phyloP scores from a whole-genome alignment of 2,888 invertebrate species.

The Lasioglossum calceatum region DNA sequence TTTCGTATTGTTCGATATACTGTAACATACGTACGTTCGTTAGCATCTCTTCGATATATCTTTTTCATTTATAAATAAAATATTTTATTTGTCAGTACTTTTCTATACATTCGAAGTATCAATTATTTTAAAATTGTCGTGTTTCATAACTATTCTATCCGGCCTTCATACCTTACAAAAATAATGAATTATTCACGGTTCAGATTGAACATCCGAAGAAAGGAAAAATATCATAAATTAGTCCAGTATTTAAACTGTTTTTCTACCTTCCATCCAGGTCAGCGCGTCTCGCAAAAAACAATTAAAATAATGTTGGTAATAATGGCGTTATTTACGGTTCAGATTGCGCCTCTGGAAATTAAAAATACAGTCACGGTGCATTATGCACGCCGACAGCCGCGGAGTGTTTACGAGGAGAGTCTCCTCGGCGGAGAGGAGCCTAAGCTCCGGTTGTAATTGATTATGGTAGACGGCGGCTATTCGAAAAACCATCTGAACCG shows the following conservation, averaged over 20 bases:
- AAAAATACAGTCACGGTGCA: conserved; percentile 24
- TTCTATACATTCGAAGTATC: too few relatives aligned
- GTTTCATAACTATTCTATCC: too few relatives aligned
- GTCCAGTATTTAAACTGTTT: neutral
- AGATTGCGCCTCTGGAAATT: neutral
- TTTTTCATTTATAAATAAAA: neutral
- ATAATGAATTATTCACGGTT: neutral
- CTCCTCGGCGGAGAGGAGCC: neutral
- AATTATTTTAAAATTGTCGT: too few relatives aligned
- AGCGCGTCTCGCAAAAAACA: neutral
- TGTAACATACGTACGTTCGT: too few relatives aligned
- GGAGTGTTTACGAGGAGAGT: neutral
- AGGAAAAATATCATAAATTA: neutral
- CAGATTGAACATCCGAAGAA: neutral
- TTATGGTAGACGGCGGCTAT: conserved; percentile 53
- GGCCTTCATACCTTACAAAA: too few relatives aligned
- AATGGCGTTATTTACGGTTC: neutral
- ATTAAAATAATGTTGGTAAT: neutral
- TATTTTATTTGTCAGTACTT: too few relatives aligned
- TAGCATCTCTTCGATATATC: neutral
- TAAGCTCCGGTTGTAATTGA: conserved; percentile 66
- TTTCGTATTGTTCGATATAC: too few relatives aligned
- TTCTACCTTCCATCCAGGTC: neutral
- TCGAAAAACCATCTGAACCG: conserved; percentile 59
- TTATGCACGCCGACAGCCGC: conserved; percentile 9